phyloP scores from a whole-genome alignment of 2,888 invertebrate genomes.

The Plemyria rubiginata region DNA sequence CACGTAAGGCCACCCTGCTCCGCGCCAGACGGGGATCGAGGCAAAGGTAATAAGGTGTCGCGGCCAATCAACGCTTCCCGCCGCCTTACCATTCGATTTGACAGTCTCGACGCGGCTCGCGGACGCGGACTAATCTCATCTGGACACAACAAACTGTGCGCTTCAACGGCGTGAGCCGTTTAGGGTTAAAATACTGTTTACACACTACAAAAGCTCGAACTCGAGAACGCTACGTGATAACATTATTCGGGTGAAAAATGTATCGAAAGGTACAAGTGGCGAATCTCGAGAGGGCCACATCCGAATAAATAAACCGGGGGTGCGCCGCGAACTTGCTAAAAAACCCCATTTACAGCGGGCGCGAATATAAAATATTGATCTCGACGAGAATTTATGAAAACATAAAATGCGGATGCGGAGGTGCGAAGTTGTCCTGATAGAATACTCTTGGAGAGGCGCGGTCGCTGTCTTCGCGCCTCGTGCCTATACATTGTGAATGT shows the following conservation, averaged over 20 bases:
- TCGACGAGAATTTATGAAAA: slow-evolving; percentile 80
- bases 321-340: slow-evolving; percentile 64
- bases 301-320: slow-evolving; percentile 66
- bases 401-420: slow-evolving; percentile 72
- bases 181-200: slow-evolving; percentile 46
- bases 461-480: slow-evolving; percentile 47
- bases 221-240: slow-evolving; percentile 66
- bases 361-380: slow-evolving; percentile 83
- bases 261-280: slow-evolving; percentile 73
- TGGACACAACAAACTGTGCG: slow-evolving; percentile 28
- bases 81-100: slow-evolving; percentile 55
- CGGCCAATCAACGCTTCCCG: slow-evolving; percentile 57
- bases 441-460: slow-evolving; percentile 62
- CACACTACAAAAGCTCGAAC: slow-evolving; percentile 47
- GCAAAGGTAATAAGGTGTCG: slow-evolving; percentile 60
- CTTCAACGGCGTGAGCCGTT: slow-evolving; percentile 41
- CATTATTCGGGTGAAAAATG: slow-evolving; percentile 75
- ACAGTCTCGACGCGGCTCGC: slow-evolving; percentile 43
- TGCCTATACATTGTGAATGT: slow-evolving; percentile 45
- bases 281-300: slow-evolving; percentile 67
- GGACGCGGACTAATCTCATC: slow-evolving; percentile 43
- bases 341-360: slow-evolving; percentile 66
- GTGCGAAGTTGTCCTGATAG: slow-evolving; percentile 68
- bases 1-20: slow-evolving; percentile 61
- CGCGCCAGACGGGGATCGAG: slow-evolving; percentile 45